Evolutionary conservation across 2,113 vertebrate genomes (phyloP).

Genomic region (Tragelaphus scriptus): DNA sequence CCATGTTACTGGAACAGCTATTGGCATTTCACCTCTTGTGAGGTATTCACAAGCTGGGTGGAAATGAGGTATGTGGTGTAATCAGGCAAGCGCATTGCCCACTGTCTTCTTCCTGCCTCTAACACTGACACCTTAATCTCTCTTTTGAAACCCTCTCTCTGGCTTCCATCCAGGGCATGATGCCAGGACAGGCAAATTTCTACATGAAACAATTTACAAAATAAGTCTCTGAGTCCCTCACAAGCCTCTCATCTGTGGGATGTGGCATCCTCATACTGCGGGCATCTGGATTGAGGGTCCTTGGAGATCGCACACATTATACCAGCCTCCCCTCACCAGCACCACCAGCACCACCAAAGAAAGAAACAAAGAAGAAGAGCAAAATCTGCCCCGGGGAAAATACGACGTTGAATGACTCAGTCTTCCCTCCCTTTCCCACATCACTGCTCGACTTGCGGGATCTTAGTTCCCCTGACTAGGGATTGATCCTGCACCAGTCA

Average conservation of each 20-base stretch:
- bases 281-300: conserved; percentile 19
- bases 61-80: background rate
- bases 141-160: background rate
- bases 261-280: background rate
- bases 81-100: background rate
- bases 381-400: background rate
- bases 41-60: background rate
- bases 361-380: background rate
- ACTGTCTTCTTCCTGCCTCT: background rate
- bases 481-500: background rate
- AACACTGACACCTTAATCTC: background rate
- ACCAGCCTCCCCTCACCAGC: background rate
- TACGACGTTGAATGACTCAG: background rate
- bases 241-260: background rate
- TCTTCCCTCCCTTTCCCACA: background rate
- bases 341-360: background rate
- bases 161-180: background rate
- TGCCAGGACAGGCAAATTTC: conserved; percentile 33
- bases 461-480: background rate
- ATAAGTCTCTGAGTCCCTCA: background rate
- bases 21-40: background rate
- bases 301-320: background rate
- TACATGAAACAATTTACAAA: conserved; percentile 31
- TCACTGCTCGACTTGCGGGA: background rate
- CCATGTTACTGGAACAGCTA: background rate